Conservation (phyloP, 2,888 invertebrate species). For the Anodontia alba region DNA sequence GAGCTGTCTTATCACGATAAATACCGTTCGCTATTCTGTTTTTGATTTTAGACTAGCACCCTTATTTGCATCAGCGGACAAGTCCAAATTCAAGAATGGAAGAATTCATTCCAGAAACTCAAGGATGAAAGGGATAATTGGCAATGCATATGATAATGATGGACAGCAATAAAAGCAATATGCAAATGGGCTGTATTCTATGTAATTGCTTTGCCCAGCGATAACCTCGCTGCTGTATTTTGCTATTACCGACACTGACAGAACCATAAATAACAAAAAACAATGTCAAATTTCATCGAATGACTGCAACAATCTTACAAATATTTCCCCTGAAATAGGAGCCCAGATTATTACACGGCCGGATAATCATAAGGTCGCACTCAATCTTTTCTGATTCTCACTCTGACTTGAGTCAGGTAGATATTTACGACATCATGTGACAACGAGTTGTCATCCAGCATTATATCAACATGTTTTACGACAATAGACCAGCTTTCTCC, state of each 20-base stretch:
- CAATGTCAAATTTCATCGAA: constrained; percentile 11
- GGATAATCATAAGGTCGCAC: background rate
- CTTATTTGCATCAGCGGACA: too few species aligned
- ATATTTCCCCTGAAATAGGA: constrained; percentile 1
- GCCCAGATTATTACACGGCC: background rate
- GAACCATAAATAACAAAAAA: background rate
- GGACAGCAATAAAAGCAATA: too few species aligned
- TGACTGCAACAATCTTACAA: background rate
- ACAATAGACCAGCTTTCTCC: constrained; percentile 6
- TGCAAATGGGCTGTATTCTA: too few species aligned
- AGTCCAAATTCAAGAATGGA: too few species aligned
- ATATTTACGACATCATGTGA: constrained; percentile 21
- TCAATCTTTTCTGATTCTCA: constrained; percentile 5
- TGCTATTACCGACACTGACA: background rate
- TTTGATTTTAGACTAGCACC: too few species aligned
- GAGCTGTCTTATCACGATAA: too few species aligned
- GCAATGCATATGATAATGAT: too few species aligned
- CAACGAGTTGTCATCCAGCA: constrained; percentile 17
- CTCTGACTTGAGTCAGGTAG: constrained; percentile 16
- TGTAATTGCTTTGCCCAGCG: too few species aligned
- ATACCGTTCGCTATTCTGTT: too few species aligned
- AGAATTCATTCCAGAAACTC: too few species aligned
- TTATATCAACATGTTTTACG: constrained; percentile 19
- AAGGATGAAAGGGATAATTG: too few species aligned
- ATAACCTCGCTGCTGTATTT: too few species aligned